phyloP scores from a whole-genome alignment of 2,888 invertebrate species.

The Ferdinandea cuprea region DNA sequence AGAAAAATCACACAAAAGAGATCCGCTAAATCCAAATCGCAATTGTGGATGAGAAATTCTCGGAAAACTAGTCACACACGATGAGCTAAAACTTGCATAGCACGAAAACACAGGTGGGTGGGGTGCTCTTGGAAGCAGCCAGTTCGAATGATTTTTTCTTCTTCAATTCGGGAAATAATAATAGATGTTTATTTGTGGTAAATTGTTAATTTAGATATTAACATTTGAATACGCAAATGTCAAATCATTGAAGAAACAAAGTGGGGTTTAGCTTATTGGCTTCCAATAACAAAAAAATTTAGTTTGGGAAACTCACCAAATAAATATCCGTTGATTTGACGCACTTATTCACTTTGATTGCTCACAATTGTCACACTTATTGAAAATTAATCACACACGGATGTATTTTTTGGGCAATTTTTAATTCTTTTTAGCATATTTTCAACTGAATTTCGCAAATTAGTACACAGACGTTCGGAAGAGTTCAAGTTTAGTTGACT shows the following conservation, averaged over 20 bases:
- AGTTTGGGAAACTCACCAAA: conserved; percentile 55
- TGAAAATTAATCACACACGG: conserved; percentile 63
- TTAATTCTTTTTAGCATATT: conserved; percentile 64
- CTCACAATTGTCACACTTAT: conserved; percentile 53
- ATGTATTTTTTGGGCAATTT: conserved; percentile 59
- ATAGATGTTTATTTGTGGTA: background rate
- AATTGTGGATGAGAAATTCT: conserved; percentile 40
- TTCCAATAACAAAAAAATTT: conserved; percentile 52
- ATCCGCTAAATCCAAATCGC: conserved; percentile 29
- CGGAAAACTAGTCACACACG: conserved; percentile 52
- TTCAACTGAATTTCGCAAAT: conserved; percentile 64
- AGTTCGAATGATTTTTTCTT: conserved; percentile 31
- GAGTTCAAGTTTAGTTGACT: conserved; percentile 60
- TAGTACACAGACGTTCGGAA: conserved; percentile 68
- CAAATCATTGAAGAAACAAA: conserved; percentile 38
- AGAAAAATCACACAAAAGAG: conserved; percentile 5
- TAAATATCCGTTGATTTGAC: conserved; percentile 29
- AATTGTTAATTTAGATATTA: conserved; percentile 2
- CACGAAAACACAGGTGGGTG: conserved; percentile 67
- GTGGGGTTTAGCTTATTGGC: conserved; percentile 33
- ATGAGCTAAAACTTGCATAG: conserved; percentile 14
- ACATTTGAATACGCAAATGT: conserved; percentile 50
- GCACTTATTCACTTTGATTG: conserved; percentile 68
- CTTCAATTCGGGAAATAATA: conserved; percentile 2
- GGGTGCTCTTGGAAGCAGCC: conserved; percentile 55